phyloP scores from a whole-genome alignment of 2,113 vertebrate genomes.

The Brachyhypopomus occidentalis region DNA sequence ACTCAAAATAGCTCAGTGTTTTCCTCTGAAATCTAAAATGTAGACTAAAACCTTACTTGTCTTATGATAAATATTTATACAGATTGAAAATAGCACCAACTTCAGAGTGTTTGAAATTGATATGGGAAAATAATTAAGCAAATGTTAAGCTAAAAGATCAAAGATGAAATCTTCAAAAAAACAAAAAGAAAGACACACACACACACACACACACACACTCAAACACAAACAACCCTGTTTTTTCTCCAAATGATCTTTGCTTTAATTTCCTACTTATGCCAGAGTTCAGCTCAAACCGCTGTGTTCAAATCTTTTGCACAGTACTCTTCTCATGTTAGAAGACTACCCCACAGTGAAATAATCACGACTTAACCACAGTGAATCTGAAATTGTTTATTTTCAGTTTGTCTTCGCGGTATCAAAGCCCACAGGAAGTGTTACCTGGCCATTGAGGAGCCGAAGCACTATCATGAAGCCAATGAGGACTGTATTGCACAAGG shows the following conservation, averaged over 20 bases:
- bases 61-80: not conserved
- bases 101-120: not conserved
- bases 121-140: no score
- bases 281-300: no score
- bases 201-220: no score
- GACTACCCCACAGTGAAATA: not conserved
- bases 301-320: not conserved
- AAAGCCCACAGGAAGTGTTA: constrained; percentile 94
- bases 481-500: constrained; percentile 96
- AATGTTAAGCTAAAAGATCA: no score
- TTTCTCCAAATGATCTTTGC: no score
- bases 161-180: no score
- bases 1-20: not conserved
- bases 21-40: constrained; percentile 32
- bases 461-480: constrained; percentile 91
- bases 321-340: not conserved
- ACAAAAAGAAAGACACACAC: no score
- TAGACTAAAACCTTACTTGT: not conserved
- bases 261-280: no score
- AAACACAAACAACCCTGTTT: no score
- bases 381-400: constrained; percentile 61
- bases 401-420: constrained; percentile 93
- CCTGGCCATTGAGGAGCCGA: constrained; percentile 81
- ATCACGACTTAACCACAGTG: not conserved
- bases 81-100: not conserved